Base-by-base conservation (phyloP, 2,113 vertebrate genomes). In the Aphelocoma coerulescens region DNA sequence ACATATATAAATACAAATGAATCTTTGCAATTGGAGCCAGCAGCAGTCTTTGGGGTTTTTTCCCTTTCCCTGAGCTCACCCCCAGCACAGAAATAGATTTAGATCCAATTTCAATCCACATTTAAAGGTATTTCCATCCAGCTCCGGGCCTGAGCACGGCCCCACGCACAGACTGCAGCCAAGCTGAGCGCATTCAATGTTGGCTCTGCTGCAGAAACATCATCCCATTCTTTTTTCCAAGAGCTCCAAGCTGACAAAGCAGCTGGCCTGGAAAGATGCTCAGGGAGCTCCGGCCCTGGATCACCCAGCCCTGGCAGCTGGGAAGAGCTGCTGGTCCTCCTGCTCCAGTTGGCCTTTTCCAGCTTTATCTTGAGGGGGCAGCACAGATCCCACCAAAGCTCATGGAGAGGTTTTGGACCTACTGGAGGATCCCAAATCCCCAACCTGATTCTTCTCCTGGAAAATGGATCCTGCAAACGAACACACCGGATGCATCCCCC, bases 221-320 rank as follows among this genome's bases (percentile, higher is more conserved):
- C 91, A 88, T 75, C 83, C 61, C 2, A 30, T 75, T 81, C 69
- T 59, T 80, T 37, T 62, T 49, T 71, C 90, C 89, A 59, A 86
- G 44, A 68, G 76, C 80, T 91, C 67, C 76, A 27, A 76, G 92
- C 95, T 96, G 95, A 95, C 80, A 68, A 72, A 94, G 95, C 90
- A 91, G 92, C 90, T 80, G 90, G 87, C n/a, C 26, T 33, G 87
- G 84, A 86, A 69, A 79, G 94, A 63, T 68, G 89, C 76, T 94
- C 13, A 0, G 79, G 71, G 87, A 92, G 71, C 71, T 92, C 18
- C 0, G 0, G 7, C 21, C 5, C 85, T 18, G 65, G 49, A 14
- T 77, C 75, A 15, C 61, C 27, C 79, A 0, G 54, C 32, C 28
- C 59, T 9, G 37, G 81, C 75, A 71, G 61, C 8, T 3, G 71